phyloP scores from a whole-genome alignment of 2,888 invertebrate genomes.

The Endotricha flammealis region DNA sequence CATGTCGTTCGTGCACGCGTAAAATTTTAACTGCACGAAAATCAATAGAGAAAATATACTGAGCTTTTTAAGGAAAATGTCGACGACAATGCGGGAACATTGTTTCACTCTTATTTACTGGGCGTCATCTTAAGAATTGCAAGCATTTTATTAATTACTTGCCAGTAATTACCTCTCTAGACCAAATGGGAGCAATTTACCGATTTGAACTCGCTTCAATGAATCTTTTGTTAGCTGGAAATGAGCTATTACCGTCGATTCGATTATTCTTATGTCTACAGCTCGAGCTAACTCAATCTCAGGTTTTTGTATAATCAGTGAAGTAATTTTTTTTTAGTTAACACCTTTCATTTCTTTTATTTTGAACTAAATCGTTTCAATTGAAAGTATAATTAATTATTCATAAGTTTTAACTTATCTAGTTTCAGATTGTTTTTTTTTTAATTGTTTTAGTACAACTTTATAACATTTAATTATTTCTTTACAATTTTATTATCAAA shows the following conservation, averaged over 20 bases:
- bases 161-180: conserved; percentile 42
- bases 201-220: conserved; percentile 54
- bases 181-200: conserved; percentile 54
- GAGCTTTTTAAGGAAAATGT: conserved; percentile 1
- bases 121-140: conserved; percentile 3
- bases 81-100: background rate
- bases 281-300: conserved; percentile 14
- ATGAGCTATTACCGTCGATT: conserved; percentile 61
- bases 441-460: no score
- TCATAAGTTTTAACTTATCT: no score
- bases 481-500: no score
- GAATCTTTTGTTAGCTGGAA: conserved; percentile 60
- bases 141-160: conserved; percentile 31
- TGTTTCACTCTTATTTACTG: conserved; percentile 2
- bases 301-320: conserved; percentile 1
- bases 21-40: conserved; percentile 7
- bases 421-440: background rate
- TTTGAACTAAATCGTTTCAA: no score
- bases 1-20: conserved; percentile 3
- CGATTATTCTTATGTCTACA: conserved; percentile 42
- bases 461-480: no score
- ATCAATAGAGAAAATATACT: background rate
- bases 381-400: no score
- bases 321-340: no score
- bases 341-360: no score